A percentile compares a stretch with the other conserved stretches of the same genome.
Evolutionary conservation across 2,797 vertebrate genomes (phyloP).

Genomic region (Hafferia zeledoni): DNA sequence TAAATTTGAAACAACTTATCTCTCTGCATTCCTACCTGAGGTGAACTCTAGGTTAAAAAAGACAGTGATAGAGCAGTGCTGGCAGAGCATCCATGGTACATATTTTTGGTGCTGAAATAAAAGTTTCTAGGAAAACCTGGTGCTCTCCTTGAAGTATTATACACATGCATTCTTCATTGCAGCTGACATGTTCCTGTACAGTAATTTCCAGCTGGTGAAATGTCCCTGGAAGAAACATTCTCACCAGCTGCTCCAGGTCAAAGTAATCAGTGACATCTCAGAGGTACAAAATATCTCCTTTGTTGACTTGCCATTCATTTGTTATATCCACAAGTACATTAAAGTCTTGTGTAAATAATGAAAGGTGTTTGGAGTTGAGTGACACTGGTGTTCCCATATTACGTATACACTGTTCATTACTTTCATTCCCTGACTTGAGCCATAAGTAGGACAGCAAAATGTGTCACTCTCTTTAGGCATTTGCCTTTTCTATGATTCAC

Average conservation of each 20-base stretch:
- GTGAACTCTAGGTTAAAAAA: neutral
- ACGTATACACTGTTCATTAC: neutral
- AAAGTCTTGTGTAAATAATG: conserved; percentile 26
- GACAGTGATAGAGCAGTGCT: neutral
- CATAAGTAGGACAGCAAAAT: neutral
- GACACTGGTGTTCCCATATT: neutral
- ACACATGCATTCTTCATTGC: neutral
- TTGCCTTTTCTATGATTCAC: neutral
- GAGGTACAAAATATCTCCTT: neutral
- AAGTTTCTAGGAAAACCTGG: neutral
- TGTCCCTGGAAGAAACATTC: neutral
- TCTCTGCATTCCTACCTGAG: neutral
- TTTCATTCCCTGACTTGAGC: neutral
- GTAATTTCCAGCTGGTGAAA: neutral
- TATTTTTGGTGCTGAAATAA: neutral
- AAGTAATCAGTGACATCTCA: neutral
- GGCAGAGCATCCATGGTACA: neutral
- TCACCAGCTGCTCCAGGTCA: neutral
- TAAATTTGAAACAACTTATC: neutral
- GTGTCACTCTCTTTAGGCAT: neutral
- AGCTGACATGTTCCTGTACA: neutral
- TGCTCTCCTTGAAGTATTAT: neutral
- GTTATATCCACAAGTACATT: neutral
- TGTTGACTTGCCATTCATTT: neutral
- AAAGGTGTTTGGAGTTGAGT: neutral